Base-by-base conservation (phyloP, 2,113 vertebrate genomes). In the Chrysemys picta region DNA sequence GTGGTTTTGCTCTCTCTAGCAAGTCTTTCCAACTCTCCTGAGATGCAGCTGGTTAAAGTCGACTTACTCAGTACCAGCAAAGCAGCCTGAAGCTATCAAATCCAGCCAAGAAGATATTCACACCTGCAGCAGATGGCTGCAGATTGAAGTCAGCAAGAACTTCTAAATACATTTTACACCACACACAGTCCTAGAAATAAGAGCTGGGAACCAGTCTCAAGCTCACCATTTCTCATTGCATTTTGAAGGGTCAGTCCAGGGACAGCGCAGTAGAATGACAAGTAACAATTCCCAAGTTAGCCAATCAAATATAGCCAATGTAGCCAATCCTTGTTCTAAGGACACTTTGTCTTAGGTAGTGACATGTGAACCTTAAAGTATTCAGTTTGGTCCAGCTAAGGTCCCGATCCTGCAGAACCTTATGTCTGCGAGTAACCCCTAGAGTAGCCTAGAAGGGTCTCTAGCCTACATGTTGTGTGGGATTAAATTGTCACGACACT, bases 341-440 rank as follows among this genome's bases (percentile, higher is more conserved):
- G 56, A 76, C 53, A n/a, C 62, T 62, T 45, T 35, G 85, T 88
- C 88, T 85, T 22, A 12, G 45, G 7, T 42, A 35, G 84, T 0
- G 45, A 80, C 82, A 53, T 0, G 1, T 2, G 47, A 88, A n/a
- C 85, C 89, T 3, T 54, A 79, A 87, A 82, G 50, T 24, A 80
- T 4, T 78, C 57, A 24, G 17, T 38, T 76, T 21, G 49, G 85
- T 56, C 91, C 31, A 52, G 1, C 42, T 85, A 83, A 86, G 56
- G 85, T 81, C 96, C 92, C 87, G 62, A 0, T 22, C 8, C 0
- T 12, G 82, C 90, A 38, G 45, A 2, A 0, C 17, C 0, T 1
- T 16, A 0, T 1, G 9, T 35, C 3, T 1, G 35, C 25, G n/a
- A 38, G 56, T 52, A 0, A 3, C 45, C 45, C 45, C 45, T 45